phyloP scores from a whole-genome alignment of 2,113 vertebrate species.

The Lutjanus erythropterus region DNA sequence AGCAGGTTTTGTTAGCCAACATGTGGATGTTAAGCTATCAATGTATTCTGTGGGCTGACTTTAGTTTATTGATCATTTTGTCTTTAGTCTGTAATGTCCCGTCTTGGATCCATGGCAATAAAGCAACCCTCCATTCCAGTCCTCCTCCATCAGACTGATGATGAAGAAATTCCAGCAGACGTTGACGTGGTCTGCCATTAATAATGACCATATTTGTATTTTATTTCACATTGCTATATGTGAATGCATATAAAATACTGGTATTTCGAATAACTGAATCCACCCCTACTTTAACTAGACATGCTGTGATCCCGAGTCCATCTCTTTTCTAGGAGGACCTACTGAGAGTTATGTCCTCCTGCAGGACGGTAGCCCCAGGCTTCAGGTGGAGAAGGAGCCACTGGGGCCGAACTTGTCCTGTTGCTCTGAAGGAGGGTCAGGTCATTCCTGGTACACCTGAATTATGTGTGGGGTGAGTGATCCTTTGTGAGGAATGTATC shows the following conservation, averaged over 20 bases:
- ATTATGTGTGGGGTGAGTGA: slow-evolving; percentile 88
- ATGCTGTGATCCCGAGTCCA: background rate
- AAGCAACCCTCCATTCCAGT: slow-evolving; percentile 84
- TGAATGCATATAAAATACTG: background rate
- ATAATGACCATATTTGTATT: background rate
- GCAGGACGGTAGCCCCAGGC: slow-evolving; percentile 82
- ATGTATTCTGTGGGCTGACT: background rate
- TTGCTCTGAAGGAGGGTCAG: slow-evolving; percentile 90
- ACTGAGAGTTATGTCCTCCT: slow-evolving; percentile 82
- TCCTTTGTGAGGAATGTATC: background rate
- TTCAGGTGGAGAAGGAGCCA: slow-evolving; percentile 92
- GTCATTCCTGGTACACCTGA: slow-evolving; percentile 85
- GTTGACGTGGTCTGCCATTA: slow-evolving; percentile 83
- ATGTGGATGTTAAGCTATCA: background rate
- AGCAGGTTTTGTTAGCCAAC: background rate
- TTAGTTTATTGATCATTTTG: slow-evolving; percentile 20
- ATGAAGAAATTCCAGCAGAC: slow-evolving; percentile 79
- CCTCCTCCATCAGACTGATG: slow-evolving; percentile 83
- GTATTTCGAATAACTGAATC: slow-evolving; percentile 3
- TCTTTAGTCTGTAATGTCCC: slow-evolving; percentile 86
- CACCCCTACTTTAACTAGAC: background rate
- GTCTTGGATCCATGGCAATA: slow-evolving; percentile 89
- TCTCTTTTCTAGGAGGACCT: slow-evolving; percentile 87
- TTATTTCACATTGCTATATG: slow-evolving; percentile 1
- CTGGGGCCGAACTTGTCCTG: slow-evolving; percentile 91